A percentile compares a stretch with the other conserved stretches of the same genome.
phyloP scores from a whole-genome alignment of 2,797 vertebrate genomes.

The Botia kubotai region DNA sequence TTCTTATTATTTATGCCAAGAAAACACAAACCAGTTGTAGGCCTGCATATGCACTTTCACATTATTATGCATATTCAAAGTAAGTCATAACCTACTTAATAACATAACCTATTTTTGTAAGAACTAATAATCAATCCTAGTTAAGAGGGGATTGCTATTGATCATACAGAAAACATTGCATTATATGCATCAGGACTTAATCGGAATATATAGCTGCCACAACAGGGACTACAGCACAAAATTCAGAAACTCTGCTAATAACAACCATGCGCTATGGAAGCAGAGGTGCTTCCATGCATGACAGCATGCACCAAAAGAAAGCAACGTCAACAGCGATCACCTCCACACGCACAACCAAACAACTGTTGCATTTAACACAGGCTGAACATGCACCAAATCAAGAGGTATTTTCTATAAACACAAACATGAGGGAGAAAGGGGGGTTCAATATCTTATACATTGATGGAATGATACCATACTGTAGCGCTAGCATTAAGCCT shows the following conservation, averaged over 20 bases:
- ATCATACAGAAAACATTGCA: background rate
- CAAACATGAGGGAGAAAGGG: background rate
- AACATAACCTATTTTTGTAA: too few relatives aligned
- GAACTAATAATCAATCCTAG: background rate
- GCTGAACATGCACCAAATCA: background rate
- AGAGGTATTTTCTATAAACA: background rate
- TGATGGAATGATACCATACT: background rate
- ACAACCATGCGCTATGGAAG: conserved; percentile 42
- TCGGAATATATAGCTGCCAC: background rate
- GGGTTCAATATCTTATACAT: conserved; percentile 13
- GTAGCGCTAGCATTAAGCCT: conserved; percentile 32
- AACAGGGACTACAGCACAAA: background rate
- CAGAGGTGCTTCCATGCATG: conserved; percentile 29
- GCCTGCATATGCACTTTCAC: background rate
- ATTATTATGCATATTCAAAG: background rate
- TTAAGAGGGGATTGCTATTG: background rate
- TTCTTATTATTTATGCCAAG: background rate
- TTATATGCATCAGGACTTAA: conserved; percentile 9
- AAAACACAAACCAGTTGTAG: background rate
- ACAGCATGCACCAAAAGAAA: conserved; percentile 30
- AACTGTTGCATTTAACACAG: background rate
- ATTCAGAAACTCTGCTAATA: conserved; percentile 1
- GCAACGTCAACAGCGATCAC: conserved; percentile 1
- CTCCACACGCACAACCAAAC: conserved; percentile 16
- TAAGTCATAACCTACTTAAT: background rate